Conservation (phyloP, 2,797 vertebrate species). For the Todus mexicanus region DNA sequence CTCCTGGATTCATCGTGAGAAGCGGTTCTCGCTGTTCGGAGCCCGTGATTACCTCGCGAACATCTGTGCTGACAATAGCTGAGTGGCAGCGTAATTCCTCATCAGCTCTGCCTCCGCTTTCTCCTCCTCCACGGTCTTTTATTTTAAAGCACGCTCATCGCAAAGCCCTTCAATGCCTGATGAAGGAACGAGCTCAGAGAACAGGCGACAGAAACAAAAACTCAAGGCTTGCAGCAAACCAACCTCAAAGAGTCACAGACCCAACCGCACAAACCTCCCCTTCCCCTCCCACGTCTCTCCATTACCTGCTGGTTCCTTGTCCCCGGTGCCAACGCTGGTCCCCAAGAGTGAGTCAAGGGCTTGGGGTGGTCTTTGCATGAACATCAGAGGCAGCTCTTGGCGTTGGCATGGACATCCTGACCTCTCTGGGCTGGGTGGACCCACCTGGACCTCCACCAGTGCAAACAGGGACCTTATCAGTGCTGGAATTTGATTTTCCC, state of each 20-base stretch:
- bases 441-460: neutral
- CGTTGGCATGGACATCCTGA: neutral
- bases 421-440: neutral
- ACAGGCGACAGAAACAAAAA: neutral
- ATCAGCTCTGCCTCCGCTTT: conserved; percentile 6
- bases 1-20: fast-evolving
- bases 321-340: fast-evolving
- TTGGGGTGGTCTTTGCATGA: fast-evolving
- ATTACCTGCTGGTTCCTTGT: neutral
- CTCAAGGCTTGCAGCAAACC: neutral
- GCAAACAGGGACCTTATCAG: neutral
- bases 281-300: neutral
- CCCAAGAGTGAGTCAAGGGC: fast-evolving
- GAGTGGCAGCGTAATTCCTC: neutral
- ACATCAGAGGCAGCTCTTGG: neutral
- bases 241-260: neutral
- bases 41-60: neutral
- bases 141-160: neutral
- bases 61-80: neutral
- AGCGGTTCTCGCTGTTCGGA: neutral
- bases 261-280: neutral
- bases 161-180: neutral
- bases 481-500: neutral
- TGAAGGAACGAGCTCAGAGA: neutral
- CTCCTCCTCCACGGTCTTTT: neutral